Conservation (phyloP, 2,113 vertebrate genomes). For the Oreotrochilus melanogaster region DNA sequence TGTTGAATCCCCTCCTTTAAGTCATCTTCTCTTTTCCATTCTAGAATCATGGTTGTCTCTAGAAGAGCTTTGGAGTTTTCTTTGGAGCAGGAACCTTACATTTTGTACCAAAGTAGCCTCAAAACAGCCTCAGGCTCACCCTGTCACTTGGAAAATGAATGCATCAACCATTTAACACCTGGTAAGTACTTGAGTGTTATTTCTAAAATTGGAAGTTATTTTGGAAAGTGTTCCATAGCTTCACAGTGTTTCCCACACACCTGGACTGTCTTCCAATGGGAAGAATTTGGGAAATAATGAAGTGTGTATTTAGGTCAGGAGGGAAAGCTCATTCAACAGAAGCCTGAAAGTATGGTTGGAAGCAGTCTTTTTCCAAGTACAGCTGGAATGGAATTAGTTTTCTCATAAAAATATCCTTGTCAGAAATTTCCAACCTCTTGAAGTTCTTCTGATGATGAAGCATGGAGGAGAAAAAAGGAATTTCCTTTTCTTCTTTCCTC, state of each 20-base stretch:
- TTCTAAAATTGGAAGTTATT: neutral
- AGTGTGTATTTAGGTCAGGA: neutral
- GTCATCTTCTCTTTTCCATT: neutral
- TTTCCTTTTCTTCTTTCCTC: neutral
- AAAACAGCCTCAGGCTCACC: neutral
- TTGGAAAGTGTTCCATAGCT: neutral
- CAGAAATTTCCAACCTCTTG: neutral
- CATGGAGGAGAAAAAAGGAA: neutral
- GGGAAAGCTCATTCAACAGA: neutral
- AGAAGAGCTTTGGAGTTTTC: neutral
- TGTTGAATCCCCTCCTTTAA: neutral
- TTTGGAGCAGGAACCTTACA: neutral
- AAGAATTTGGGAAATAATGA: neutral
- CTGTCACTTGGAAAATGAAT: neutral
- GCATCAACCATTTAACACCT: neutral
- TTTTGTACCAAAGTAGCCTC: neutral
- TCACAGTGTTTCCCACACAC: neutral
- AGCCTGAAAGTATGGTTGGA: neutral
- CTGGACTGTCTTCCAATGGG: neutral
- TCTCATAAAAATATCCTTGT: neutral
- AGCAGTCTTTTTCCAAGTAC: neutral
- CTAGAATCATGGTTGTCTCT: neutral
- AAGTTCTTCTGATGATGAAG: neutral
- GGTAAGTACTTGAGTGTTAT: neutral
- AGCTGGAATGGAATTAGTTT: neutral